Base-by-base conservation (phyloP, 1,140 invertebrate species). In the Atta cephalotes region DNA sequence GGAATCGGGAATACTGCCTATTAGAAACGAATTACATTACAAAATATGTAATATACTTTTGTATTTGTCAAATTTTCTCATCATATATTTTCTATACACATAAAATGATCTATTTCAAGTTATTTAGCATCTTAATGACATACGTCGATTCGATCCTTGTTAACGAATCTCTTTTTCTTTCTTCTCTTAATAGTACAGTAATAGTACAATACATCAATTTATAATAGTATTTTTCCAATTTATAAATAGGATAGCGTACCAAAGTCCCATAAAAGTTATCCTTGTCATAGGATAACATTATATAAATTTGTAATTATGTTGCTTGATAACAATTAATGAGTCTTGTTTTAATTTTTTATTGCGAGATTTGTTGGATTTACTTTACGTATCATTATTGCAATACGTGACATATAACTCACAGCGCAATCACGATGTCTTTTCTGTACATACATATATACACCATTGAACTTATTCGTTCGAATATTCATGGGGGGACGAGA, bases 401-500 rank as follows among this genome's bases (percentile, higher is more conserved):
- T 16, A 39, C 21, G 10, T 31, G 28, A 78, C n/a, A 35, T 63
- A 18, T 0, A 5, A 21, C 35, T 39, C 35, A 39, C 72, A 12
- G 49, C 49, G 49, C 9, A 49, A 39, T 39, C 35, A 39, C 35
- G 35, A 9, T 6, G 7, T 39, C 6, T 39, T 39, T 39, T 39
- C 35, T 39, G 35, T 39, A 39, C 7, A 6, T 35, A 35, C 7
- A 7, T 39, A 45, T 45, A 45, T 45, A 68, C 6, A n/a, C 49
- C 65, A 70, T 70, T 81, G 49, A 70, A 70, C 58, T 80, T 56
- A 56, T 53, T 28, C 63, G 9, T 6, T 28, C 49, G 56, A 70
- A 70, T 12, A 31, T 70, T 81, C 49, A 49, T 70, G 49, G 49
- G 63, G 31, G 31, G 14, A 70, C 10, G 78, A 70, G 14, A 58